phyloP scores from a whole-genome alignment of 1,140 invertebrate genomes.

The Pseudomyrmex cubaensis region DNA sequence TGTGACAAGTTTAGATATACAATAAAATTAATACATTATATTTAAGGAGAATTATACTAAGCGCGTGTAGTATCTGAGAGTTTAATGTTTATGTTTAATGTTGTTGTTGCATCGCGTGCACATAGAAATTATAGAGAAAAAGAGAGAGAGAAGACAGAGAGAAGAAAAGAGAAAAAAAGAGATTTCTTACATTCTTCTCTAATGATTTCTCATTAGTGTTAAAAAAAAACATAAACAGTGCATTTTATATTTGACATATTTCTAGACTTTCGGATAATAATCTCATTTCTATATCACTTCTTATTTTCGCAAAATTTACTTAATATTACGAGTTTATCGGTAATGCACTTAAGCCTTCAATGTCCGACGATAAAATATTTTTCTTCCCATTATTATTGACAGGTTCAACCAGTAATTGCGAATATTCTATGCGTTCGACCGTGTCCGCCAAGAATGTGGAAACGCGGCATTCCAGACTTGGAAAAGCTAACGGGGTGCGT shows the following conservation, averaged over 20 bases:
- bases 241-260: too few relatives aligned
- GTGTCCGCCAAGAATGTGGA: slow-evolving; percentile 56
- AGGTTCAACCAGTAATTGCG: not conserved
- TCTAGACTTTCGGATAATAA: too few relatives aligned
- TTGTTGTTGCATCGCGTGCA: not conserved
- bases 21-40: not conserved
- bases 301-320: too few relatives aligned
- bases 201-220: too few relatives aligned
- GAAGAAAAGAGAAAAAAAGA: too few relatives aligned
- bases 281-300: too few relatives aligned
- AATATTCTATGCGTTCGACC: slow-evolving; percentile 27
- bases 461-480: slow-evolving; percentile 56
- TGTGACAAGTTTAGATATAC: slow-evolving; percentile 1
- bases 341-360: not conserved
- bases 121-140: too few relatives aligned
- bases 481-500: slow-evolving; percentile 50
- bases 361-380: not conserved
- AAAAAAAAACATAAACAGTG: too few relatives aligned
- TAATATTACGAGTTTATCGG: not conserved
- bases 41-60: slow-evolving; percentile 18
- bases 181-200: too few relatives aligned
- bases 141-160: too few relatives aligned
- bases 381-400: not conserved
- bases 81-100: not conserved
- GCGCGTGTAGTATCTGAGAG: not conserved